Percentiles rank a stretch among this genome's conserved stretches.
phyloP scores from a whole-genome alignment of 2,797 vertebrate species.

The Toxotes lorentzi region DNA sequence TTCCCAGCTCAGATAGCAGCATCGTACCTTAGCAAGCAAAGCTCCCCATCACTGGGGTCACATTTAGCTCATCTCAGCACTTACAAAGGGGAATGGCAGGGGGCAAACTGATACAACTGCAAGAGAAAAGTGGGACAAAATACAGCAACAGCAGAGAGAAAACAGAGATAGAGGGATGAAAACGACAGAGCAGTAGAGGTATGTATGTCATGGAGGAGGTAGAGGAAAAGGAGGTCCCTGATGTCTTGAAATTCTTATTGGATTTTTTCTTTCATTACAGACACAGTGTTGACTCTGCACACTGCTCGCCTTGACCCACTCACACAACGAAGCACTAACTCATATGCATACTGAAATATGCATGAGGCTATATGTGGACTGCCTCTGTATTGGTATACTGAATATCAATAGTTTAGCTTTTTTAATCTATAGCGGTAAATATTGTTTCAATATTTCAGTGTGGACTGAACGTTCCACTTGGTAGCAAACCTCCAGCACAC shows the following conservation, averaged over 20 bases:
- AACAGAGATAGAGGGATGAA: conserved; percentile 17
- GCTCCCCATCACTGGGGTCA: conserved; percentile 57
- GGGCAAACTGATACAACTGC: conserved; percentile 67
- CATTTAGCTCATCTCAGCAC: conserved; percentile 77
- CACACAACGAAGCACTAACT: background rate
- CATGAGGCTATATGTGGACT: background rate
- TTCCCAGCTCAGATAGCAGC: conserved; percentile 64
- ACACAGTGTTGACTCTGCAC: conserved; percentile 66
- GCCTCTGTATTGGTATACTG: background rate
- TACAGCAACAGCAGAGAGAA: conserved; percentile 16
- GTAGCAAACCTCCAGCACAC: conserved; percentile 2
- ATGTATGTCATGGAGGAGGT: background rate
- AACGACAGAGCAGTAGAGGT: background rate
- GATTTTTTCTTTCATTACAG: conserved; percentile 70
- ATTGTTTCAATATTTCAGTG: background rate
- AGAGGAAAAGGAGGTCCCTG: conserved; percentile 29
- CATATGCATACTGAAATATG: conserved; percentile 5
- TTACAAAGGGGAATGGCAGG: conserved; percentile 39
- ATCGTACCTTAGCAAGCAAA: conserved; percentile 68
- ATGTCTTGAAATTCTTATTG: conserved; percentile 65
- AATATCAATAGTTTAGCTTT: background rate
- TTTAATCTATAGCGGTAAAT: background rate
- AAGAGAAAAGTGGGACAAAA: conserved; percentile 48
- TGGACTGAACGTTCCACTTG: conserved; percentile 8
- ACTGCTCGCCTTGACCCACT: conserved; percentile 26